Evolutionary conservation across 1,140 invertebrate species (phyloP).

Genomic region (Anastatus disparis): DNA sequence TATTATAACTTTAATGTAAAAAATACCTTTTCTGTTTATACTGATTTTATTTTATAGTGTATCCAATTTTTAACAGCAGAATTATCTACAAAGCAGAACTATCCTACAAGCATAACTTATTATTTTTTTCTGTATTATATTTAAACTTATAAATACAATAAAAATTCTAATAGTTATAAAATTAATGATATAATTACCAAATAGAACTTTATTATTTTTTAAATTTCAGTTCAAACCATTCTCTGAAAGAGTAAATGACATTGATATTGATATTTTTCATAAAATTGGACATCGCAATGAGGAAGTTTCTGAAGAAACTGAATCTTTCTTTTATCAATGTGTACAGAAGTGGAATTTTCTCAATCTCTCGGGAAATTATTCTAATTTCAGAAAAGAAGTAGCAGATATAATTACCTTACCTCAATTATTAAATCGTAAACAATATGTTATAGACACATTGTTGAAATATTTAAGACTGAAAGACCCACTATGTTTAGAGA

Average conservation of each 20-base stretch:
- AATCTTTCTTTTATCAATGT: conserved; percentile 83
- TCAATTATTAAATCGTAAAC: conserved; percentile 82
- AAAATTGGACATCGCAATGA: conserved; percentile 79
- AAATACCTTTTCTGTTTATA: no score
- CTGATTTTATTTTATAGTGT: no score
- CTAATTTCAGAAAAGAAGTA: conserved; percentile 78
- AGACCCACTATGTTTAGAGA: conserved; percentile 79
- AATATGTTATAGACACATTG: conserved; percentile 77
- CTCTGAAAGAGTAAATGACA: conserved; percentile 82
- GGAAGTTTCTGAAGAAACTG: conserved; percentile 73
- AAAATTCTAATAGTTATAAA: no score
- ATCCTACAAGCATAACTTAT: no score
- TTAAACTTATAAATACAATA: no score
- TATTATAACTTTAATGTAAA: no score
- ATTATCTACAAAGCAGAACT: no score
- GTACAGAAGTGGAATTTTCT: conserved; percentile 88
- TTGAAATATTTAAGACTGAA: conserved; percentile 77
- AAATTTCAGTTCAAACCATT: conserved; percentile 84
- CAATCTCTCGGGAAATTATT: conserved; percentile 86
- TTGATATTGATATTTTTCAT: conserved; percentile 84
- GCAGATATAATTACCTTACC: conserved; percentile 79
- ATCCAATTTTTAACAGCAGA: no score
- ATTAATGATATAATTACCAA: conserved; percentile 17
- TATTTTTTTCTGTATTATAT: no score
- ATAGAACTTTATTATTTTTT: conserved; percentile 31